Evolutionary conservation across 2,888 invertebrate species (phyloP).

Genomic region (Pedicia rivosa): DNA sequence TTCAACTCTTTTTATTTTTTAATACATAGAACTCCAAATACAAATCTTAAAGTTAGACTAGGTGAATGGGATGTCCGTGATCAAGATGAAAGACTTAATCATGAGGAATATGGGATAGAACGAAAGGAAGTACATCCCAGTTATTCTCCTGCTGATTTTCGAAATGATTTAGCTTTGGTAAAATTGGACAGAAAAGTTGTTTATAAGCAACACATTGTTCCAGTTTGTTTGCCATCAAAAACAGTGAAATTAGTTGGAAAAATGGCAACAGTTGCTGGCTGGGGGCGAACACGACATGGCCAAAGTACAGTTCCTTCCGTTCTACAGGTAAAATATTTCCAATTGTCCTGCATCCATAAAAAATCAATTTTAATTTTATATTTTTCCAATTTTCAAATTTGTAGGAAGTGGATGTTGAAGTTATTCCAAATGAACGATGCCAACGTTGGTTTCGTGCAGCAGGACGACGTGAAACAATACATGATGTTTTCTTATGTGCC

Average conservation of each 20-base stretch:
- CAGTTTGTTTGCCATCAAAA: conserved; percentile 74
- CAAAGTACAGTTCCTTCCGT: conserved; percentile 76
- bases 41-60: conserved; percentile 71
- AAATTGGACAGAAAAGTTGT: conserved; percentile 65
- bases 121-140: conserved; percentile 82
- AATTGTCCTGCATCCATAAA: background rate
- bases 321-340: conserved; percentile 37
- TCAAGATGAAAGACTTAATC: conserved; percentile 62
- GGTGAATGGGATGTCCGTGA: conserved; percentile 89
- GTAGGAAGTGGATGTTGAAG: conserved; percentile 72
- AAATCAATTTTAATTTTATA: background rate
- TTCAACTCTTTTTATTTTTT: conserved; percentile 14
- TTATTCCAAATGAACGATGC: conserved; percentile 78
- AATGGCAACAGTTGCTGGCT: conserved; percentile 82
- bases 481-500: conserved; percentile 83
- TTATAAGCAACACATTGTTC: conserved; percentile 84
- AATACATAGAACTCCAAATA: conserved; percentile 59
- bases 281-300: conserved; percentile 83
- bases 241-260: conserved; percentile 67
- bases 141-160: conserved; percentile 81
- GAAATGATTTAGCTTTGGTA: conserved; percentile 76
- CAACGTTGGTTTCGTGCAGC: conserved; percentile 88
- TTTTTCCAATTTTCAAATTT: conserved; percentile 21
- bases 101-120: conserved; percentile 79
- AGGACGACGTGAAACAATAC: conserved; percentile 79